phyloP scores from a whole-genome alignment of 2,113 vertebrate genomes.

The Dicentrarchus labrax region DNA sequence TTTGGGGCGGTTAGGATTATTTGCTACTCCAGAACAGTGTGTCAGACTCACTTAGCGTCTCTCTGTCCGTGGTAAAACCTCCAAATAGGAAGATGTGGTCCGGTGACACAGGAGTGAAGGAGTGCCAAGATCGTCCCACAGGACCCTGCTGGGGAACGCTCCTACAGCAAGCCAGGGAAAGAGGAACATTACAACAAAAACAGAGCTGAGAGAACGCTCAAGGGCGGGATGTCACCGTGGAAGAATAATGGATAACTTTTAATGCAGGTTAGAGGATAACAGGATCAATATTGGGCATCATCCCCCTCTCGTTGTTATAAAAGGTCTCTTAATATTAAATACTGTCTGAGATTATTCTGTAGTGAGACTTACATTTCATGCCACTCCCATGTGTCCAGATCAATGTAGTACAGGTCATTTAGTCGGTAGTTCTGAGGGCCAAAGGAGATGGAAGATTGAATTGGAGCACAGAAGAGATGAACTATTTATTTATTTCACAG shows the following conservation, averaged over 20 bases:
- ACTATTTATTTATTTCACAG: not conserved
- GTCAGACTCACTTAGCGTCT: conserved; percentile 92
- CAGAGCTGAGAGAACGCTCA: not conserved
- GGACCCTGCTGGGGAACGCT: conserved; percentile 84
- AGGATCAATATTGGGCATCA: not conserved
- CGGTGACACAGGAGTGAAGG: conserved; percentile 91
- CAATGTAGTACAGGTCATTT: conserved; percentile 94
- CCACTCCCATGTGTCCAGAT: conserved; percentile 97
- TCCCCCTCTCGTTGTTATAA: not conserved
- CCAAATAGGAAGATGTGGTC: conserved; percentile 97
- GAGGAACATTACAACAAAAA: not conserved
- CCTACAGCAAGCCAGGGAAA: conserved; percentile 63
- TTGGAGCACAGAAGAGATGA: not conserved
- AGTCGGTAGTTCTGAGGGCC: conserved; percentile 89
- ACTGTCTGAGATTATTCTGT: not conserved
- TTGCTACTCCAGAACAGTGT: not conserved
- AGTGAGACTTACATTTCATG: conserved; percentile 90
- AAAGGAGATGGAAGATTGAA: not conserved
- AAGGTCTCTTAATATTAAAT: not conserved
- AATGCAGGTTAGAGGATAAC: not conserved
- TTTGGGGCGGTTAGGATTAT: not conserved
- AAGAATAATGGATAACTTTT: not conserved
- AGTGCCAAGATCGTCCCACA: conserved; percentile 95
- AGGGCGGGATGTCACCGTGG: not conserved
- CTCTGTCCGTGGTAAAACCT: conserved; percentile 96